phyloP scores from a whole-genome alignment of 2,113 vertebrate species.

The Forbesichthys agassizii region DNA sequence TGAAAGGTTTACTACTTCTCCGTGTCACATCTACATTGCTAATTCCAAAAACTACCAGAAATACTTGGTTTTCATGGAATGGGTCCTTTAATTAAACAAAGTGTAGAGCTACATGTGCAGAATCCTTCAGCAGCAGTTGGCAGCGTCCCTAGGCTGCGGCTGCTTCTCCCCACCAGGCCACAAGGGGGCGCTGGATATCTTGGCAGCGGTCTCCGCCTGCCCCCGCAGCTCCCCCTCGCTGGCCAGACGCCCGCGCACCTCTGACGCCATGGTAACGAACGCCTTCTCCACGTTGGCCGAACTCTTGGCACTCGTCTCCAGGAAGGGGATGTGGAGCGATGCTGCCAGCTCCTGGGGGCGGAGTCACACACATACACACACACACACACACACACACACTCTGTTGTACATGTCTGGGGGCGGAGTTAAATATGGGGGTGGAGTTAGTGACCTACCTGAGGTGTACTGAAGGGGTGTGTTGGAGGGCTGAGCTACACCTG shows the following conservation, averaged over 20 bases:
- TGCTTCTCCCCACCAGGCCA: constrained; percentile 76
- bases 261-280: constrained; percentile 96
- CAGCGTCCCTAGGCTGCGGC: constrained; percentile 48
- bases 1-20: too few relatives aligned
- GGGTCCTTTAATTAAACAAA: not conserved
- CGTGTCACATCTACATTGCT: too few relatives aligned
- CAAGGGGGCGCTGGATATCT: constrained; percentile 86
- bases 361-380: not conserved
- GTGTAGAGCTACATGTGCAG: not conserved
- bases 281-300: constrained; percentile 95
- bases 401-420: too few relatives aligned
- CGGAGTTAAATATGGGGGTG: too few relatives aligned
- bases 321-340: constrained; percentile 90
- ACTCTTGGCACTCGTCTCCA: constrained; percentile 97
- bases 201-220: constrained; percentile 61
- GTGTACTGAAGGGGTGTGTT: too few relatives aligned
- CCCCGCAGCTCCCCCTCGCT: constrained; percentile 69
- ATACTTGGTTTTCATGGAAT: not conserved
- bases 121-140: constrained; percentile 69
- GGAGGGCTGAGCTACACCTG: too few relatives aligned
- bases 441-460: too few relatives aligned
- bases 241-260: constrained; percentile 94
- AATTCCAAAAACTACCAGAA: too few relatives aligned
- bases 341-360: constrained; percentile 88
- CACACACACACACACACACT: not conserved